These are phyloP conservation scores for Chaenocephalus aceratus DNA, from an alignment of 2,113 vertebrate genomes.

Conservation along the genomic window DNA sequence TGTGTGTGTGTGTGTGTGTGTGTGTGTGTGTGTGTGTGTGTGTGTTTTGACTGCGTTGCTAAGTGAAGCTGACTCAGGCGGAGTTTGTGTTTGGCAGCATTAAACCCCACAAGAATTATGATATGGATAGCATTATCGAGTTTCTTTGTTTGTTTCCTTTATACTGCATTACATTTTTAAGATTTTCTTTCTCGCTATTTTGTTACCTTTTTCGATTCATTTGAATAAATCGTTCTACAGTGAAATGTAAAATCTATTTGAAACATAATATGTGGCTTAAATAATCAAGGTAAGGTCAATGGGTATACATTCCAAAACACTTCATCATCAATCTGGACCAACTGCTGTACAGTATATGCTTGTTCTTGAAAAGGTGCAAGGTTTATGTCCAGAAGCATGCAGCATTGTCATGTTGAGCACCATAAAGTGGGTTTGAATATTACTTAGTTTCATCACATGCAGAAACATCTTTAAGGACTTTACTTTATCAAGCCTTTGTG, in stretches of 20 bases:
- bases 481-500: neutral
- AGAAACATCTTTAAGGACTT: neutral
- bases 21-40: constrained; percentile 14
- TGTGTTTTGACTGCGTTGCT: constrained; percentile 18
- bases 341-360: neutral
- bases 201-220: neutral
- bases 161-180: neutral
- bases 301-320: neutral
- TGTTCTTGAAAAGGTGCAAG: neutral
- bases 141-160: neutral
- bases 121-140: neutral
- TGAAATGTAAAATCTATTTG: neutral
- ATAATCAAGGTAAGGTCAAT: neutral
- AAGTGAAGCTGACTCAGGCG: constrained; percentile 67
- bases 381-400: neutral
- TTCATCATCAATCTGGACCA: neutral
- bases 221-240: neutral
- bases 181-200: neutral
- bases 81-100: constrained; percentile 31
- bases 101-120: neutral
- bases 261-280: neutral
- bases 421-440: neutral
- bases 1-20: constrained; percentile 30
- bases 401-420: neutral
- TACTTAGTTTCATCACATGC: neutral